Evolutionary conservation across 2,888 invertebrate genomes (phyloP).

Genomic region (Apoda limacodes): DNA sequence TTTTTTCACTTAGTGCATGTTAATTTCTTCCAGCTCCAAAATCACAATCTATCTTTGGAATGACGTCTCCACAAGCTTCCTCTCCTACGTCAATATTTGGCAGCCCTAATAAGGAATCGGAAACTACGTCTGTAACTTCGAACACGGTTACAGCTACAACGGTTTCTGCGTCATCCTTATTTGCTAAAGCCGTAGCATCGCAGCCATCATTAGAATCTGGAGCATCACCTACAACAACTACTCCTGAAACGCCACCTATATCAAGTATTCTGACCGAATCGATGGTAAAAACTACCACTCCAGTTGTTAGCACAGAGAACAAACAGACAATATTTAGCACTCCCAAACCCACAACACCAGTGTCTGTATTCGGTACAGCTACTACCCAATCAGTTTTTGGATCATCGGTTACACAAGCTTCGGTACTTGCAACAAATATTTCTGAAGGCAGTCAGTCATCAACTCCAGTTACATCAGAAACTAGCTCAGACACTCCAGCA

Average conservation of each 20-base stretch:
- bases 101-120: conserved; percentile 8
- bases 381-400: conserved; percentile 5
- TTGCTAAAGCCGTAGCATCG: conserved; percentile 30
- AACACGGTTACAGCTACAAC: conserved; percentile 16
- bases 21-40: conserved; percentile 26
- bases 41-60: conserved; percentile 20
- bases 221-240: conserved; percentile 16
- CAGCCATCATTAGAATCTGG: conserved; percentile 13
- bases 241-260: conserved; percentile 19
- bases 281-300: conserved; percentile 18
- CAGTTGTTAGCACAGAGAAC: too few relatives aligned
- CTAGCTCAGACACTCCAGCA: conserved; percentile 24
- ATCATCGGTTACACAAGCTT: conserved; percentile 21
- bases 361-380: conserved; percentile 20
- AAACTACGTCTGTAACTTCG: conserved; percentile 16
- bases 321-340: too few relatives aligned
- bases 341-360: conserved; percentile 18
- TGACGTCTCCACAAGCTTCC: conserved; percentile 12
- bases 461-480: conserved; percentile 22
- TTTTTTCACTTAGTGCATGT: not conserved
- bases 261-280: conserved; percentile 28
- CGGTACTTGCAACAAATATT: conserved; percentile 16
- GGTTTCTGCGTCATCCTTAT: conserved; percentile 29
- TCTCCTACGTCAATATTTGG: conserved; percentile 10
- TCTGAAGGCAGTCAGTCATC: too few relatives aligned